Evolutionary conservation across 1,140 invertebrate species (phyloP), one percentile per base, ranked within the genome.

Genomic region (Bombus sibiricus): DNA sequence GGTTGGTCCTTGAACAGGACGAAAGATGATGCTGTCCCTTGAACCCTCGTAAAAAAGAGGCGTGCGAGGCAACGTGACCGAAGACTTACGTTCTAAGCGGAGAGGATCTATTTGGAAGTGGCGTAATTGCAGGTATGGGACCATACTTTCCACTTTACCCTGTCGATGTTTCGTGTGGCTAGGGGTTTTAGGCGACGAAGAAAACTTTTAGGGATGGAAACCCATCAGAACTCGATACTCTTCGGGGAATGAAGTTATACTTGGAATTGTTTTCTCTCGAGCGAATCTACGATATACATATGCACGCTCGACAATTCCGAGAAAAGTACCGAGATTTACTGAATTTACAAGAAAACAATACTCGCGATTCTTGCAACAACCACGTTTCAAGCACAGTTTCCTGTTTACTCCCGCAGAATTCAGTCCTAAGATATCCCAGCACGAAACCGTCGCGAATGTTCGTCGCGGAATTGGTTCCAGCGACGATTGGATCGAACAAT

Each of bases 11-110:
- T 34, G 39, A 28, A 39, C 13, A 66, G 64, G 64, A 66, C 32
- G 32, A 66, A 18, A 32, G 6, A 2, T 8, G 5, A 0, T 32
- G n/a, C 12, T 18, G 15, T 32, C 68, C 39, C 39, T 53, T 62
- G 22, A 12, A 53, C n/a, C 39, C 41, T 88, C 88, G 88, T 89
- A 82, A 66, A 66, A 88, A 34, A 5, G 66, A n/a, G 72, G 53
- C 59, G 62, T 43, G 22, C 15, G 41, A 69, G 28, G 41, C 37
- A 77, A 88, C 83, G 83, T 86, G 79, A 86, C 75, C 41, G 18
- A 47, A 68, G 59, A 72, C 77, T 88, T 82, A 81, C 41, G 74
- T 34, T 2, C 22, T 1, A 22, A 3, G 18, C 9, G 53, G 4
- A 28, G 3, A 72, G 43, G 1, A 41, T 9, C 69, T 59, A 13